Evolutionary conservation across 2,113 vertebrate genomes (phyloP).

Genomic region (Bagarius yarrelli): DNA sequence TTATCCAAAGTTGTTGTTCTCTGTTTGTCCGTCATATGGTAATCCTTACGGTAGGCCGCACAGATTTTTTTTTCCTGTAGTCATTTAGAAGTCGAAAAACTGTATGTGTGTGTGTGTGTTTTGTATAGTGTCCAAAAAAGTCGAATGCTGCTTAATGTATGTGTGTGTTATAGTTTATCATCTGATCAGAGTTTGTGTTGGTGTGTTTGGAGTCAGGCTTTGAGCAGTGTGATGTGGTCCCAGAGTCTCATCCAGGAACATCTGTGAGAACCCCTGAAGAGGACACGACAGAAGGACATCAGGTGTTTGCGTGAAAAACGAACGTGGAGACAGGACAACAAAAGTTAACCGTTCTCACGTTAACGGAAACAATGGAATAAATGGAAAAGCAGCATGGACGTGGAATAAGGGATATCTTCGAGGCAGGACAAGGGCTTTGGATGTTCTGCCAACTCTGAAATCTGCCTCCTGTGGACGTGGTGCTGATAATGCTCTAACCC

Average conservation of each 20-base stretch:
- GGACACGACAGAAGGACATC: conserved; percentile 19
- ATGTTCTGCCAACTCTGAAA: conserved; percentile 51
- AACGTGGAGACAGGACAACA: conserved; percentile 2
- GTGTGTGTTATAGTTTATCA: not conserved
- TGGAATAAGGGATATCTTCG: conserved; percentile 56
- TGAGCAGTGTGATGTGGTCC: conserved; percentile 26
- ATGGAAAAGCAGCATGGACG: conserved; percentile 47
- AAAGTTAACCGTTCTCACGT: conserved; percentile 25
- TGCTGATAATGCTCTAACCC: conserved; percentile 58
- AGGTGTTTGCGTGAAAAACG: conserved; percentile 22
- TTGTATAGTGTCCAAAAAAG: not conserved
- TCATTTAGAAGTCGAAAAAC: not conserved
- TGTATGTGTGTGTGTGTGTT: not conserved
- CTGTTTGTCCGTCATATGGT: conserved; percentile 10
- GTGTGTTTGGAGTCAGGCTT: conserved; percentile 34
- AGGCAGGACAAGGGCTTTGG: conserved; percentile 54
- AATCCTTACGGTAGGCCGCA: conserved; percentile 23
- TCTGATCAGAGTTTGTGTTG: conserved; percentile 13
- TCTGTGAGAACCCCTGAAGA: conserved; percentile 44
- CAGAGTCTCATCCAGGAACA: conserved; percentile 30
- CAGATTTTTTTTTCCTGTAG: not conserved
- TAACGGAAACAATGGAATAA: conserved; percentile 53
- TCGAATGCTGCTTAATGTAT: not conserved
- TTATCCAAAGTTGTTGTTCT: conserved; percentile 32
- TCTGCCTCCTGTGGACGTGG: conserved; percentile 52